Evolutionary conservation across 2,888 invertebrate species (phyloP), one percentile per base, ranked within the genome.

Genomic region (Lysandra coridon): DNA sequence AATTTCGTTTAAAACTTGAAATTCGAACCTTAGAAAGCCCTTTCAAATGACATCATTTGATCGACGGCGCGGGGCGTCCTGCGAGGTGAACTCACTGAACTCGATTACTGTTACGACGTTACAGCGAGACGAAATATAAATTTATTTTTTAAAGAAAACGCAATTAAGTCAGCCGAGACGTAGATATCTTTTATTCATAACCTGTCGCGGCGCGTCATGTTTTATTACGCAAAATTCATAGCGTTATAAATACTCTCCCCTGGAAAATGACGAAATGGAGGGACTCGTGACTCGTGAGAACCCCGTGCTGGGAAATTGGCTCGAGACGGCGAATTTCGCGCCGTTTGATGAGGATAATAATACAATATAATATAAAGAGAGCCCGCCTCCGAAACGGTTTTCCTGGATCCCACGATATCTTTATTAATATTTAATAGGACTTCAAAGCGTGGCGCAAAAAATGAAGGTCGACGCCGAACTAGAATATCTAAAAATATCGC

Each of bases 121-220:
- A 30, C 10, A 64, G 62, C 1, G 57, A 17, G 14, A 69, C 69
- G 33, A 33, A 69, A 69, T 69, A 69, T 14, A 37, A 33, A 33
- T 69, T 69, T 37, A 5, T 37, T 69, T 64, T 23, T 37, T 14
- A 69, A 33, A 69, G 69, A 69, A 69, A 69, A 64, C 4, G 30
- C 30, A 64, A 30, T 37, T 33, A 69, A 69, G 0, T 69, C 69
- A 2, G 30, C 4, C 33, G 17, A 33, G 69, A 37, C 69, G 69
- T 69, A 37, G 33, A 69, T 64, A 64, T 69, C 14, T 69, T 69
- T 69, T 69, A 69, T 69, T 69, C 69, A 69, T 69, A 69, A 69
- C 69, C 69, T 69, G 69, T 69, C 69, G 33, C 33, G 14, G 33
- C 17, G 23, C 17, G 69, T 37, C 14, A 69, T 23, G 69, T 69